Percentiles rank a stretch among this genome's conserved stretches.
phyloP scores from a whole-genome alignment of 2,888 invertebrate species.

The Cephus pygmeus region DNA sequence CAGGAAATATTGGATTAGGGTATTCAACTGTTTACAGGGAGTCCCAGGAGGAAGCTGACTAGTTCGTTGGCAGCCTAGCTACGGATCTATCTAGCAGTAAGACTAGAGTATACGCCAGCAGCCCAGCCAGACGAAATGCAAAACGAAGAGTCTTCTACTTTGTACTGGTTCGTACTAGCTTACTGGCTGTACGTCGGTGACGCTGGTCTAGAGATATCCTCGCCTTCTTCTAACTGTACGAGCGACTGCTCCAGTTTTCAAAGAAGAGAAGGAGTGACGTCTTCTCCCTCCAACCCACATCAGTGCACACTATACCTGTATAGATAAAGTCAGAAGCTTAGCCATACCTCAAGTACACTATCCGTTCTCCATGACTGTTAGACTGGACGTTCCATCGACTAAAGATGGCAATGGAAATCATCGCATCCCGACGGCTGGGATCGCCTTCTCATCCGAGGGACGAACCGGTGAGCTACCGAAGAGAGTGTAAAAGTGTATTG shows the following conservation, averaged over 20 bases:
- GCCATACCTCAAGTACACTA: neutral
- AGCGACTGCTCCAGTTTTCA: neutral
- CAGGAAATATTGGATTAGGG: neutral
- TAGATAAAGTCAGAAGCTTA: neutral
- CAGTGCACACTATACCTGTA: neutral
- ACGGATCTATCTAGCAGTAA: neutral
- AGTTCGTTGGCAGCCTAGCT: neutral
- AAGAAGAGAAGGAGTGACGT: neutral
- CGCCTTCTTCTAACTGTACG: neutral
- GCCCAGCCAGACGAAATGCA: neutral
- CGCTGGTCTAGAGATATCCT: neutral
- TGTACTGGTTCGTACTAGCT: neutral
- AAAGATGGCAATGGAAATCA: neutral
- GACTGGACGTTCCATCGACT: neutral
- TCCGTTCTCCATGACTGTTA: neutral
- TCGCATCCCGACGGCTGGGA: too few relatives aligned
- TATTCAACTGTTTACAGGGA: neutral
- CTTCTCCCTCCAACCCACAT: neutral
- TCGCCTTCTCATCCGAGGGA: neutral
- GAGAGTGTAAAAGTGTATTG: neutral
- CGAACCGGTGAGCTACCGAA: neutral
- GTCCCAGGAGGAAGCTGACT: neutral
- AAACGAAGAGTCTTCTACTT: neutral
- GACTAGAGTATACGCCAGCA: neutral
- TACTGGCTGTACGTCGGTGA: neutral